These are phyloP conservation scores for Zaprionus kolodkinae DNA, from an alignment of 1,140 invertebrate species.

Conservation along the genomic window DNA sequence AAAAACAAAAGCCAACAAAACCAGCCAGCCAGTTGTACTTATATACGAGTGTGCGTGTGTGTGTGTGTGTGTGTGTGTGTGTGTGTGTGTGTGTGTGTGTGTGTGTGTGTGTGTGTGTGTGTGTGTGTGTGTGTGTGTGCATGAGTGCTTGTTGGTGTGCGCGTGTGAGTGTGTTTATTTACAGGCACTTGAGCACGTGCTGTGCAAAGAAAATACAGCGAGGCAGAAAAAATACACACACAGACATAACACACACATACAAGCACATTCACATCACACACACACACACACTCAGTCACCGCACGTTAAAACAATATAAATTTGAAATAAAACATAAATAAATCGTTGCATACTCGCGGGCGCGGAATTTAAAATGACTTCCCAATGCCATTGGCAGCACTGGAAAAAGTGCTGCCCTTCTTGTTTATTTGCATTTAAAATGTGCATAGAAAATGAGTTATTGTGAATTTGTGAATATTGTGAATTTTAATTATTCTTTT, in stretches of 20 bases:
- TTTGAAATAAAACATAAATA: conserved; percentile 46
- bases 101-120: neutral
- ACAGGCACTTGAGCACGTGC: conserved; percentile 79
- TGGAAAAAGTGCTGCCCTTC: conserved; percentile 33
- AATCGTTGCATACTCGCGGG: conserved; percentile 53
- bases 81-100: conserved; percentile 21
- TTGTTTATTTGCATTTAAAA: conserved; percentile 14
- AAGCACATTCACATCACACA: neutral
- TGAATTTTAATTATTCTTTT: neutral
- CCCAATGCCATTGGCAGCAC: conserved; percentile 49
- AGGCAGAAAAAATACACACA: neutral
- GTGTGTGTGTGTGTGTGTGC: conserved; percentile 5
- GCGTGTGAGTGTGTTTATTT: conserved; percentile 51
- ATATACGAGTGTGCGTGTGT: conserved; percentile 16
- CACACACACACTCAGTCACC: neutral
- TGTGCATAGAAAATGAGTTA: conserved; percentile 25
- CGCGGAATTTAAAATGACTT: conserved; percentile 52
- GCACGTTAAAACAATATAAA: conserved; percentile 13
- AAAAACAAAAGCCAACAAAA: conserved; percentile 61
- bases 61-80: conserved; percentile 25
- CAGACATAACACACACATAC: neutral
- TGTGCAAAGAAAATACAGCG: conserved; percentile 48
- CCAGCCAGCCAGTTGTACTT: conserved; percentile 32
- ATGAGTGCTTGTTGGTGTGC: conserved; percentile 11
- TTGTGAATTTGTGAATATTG: neutral